Evolutionary conservation across 2,113 vertebrate genomes (phyloP).

Genomic region (Passer domesticus): DNA sequence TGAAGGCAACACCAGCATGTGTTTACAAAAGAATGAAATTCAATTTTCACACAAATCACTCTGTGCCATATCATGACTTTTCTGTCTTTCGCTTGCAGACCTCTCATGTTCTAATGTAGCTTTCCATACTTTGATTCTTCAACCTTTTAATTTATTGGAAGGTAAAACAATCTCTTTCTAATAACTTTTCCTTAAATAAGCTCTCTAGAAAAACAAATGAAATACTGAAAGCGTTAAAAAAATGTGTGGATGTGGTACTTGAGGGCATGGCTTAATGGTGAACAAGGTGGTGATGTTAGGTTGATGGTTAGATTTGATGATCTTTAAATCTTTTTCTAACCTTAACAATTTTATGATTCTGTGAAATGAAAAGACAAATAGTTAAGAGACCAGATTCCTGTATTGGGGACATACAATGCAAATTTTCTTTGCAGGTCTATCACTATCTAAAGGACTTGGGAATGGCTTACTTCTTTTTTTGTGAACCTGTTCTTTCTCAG

Average conservation of each 20-base stretch:
- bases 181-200: background rate
- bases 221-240: background rate
- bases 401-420: rapidly evolving
- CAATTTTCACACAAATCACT: background rate
- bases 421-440: background rate
- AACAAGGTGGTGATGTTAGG: background rate
- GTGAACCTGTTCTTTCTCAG: background rate
- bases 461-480: background rate
- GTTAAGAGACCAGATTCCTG: background rate
- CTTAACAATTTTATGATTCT: background rate
- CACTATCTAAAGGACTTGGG: background rate
- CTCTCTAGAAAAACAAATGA: background rate
- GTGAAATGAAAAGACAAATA: background rate
- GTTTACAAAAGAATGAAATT: background rate
- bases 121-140: background rate
- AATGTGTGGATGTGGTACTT: background rate
- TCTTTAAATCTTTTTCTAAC: background rate
- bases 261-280: background rate
- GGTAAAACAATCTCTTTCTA: background rate
- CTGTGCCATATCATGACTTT: background rate
- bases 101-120: background rate
- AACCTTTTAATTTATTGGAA: background rate
- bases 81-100: background rate
- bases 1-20: background rate
- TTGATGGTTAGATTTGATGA: background rate